phyloP scores from a whole-genome alignment of 1,140 invertebrate species.

The Macrobrachium nipponense region DNA sequence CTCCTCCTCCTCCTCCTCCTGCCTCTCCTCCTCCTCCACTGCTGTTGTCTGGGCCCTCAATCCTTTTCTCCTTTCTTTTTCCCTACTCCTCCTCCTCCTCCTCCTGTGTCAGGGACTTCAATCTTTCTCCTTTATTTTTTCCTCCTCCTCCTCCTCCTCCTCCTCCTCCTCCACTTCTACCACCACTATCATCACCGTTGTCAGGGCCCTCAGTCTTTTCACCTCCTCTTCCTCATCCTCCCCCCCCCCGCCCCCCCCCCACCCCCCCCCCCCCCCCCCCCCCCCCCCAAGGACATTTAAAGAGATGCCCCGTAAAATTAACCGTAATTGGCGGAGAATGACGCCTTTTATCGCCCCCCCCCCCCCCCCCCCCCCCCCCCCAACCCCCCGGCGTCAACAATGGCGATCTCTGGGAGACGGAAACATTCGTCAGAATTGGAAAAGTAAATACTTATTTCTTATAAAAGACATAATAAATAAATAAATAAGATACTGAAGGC shows the following conservation, averaged over 20 bases:
- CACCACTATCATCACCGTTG: background rate
- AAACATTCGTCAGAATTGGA: too few relatives aligned
- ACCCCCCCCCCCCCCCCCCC: background rate
- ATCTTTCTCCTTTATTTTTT: background rate
- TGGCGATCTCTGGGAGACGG: too few relatives aligned
- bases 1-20: background rate
- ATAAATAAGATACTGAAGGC: too few relatives aligned
- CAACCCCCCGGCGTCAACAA: too few relatives aligned
- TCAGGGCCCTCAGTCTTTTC: background rate
- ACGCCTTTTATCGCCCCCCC: too few relatives aligned
- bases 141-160: background rate
- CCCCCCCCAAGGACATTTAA: too few relatives aligned
- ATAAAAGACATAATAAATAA: too few relatives aligned
- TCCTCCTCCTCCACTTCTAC: background rate
- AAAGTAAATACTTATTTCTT: too few relatives aligned
- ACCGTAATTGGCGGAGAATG: too few relatives aligned
- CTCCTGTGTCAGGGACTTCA: background rate
- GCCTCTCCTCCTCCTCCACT: background rate
- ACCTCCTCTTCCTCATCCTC: background rate
- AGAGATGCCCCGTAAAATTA: too few relatives aligned
- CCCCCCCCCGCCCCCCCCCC: background rate
- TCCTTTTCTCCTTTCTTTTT: background rate
- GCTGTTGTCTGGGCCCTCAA: too few relatives aligned
- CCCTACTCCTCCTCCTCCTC: background rate
- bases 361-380: too few relatives aligned